Base-by-base conservation (phyloP, 2,113 vertebrate species). In the Archocentrus centrarchus region DNA sequence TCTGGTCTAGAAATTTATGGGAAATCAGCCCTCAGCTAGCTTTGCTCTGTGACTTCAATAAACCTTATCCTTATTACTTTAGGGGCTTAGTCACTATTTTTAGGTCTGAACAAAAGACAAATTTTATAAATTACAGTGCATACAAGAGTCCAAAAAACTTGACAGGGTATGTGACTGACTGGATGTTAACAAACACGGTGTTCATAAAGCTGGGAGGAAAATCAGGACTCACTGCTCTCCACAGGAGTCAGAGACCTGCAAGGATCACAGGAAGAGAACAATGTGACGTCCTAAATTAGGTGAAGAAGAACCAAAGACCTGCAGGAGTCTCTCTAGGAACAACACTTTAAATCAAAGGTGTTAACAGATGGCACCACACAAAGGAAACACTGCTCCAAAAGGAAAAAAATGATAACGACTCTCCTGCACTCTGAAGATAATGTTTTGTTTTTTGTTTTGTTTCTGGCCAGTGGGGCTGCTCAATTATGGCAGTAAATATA, bases 241-340 rank as follows among this genome's bases (percentile, higher is more conserved):
- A 30, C 24, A 20, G 66, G 66, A 9, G 66, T 50, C 15, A 1
- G 24, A 70, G 44, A 27, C 66, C 24, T 50, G 66, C 66, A 50
- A 70, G 50, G 24, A 70, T 30, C 66, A 50, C 24, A 70, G 9
- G 10, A 70, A 70, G 66, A 30, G 66, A 70, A 70, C 66, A 70
- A 70, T 30, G 47, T 70, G 66, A 50, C 41, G 24, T 70, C 66
- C 47, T 70, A 50, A 30, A 70, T 70, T 24, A 70, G 66, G 24
- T 70, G 44, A 70, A 50, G 24, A 70, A 50, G 66, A 70, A 22
- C 24, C 24, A 70, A 70, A 50, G 41, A 70, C 22, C 24, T 50
- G 24, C 66, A 50, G 66, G 66, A 30, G 30, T 50, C 9, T 50
- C 8, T 18, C 37, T 10, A 10, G 24, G 18, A 57, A 47, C 50